phyloP scores from a whole-genome alignment of 2,113 vertebrate species.

The Conger conger region DNA sequence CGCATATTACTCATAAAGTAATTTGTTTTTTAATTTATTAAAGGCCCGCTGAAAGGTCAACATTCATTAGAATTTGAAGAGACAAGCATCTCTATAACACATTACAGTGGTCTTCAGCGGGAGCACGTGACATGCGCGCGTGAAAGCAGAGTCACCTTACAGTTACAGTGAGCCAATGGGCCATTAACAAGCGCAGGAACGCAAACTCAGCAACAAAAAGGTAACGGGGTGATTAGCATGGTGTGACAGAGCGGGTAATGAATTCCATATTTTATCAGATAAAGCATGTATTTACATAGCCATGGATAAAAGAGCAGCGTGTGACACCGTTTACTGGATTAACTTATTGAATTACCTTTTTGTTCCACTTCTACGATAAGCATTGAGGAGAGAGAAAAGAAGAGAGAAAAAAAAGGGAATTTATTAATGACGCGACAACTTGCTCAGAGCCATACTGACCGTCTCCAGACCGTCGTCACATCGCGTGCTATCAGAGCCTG shows the following conservation, averaged over 20 bases:
- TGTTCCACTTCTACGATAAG: slow-evolving; percentile 94
- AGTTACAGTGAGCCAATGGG: background rate
- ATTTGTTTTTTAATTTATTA: background rate
- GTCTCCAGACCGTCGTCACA: slow-evolving; percentile 65
- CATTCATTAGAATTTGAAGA: too few species aligned
- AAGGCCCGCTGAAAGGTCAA: background rate
- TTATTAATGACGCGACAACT: slow-evolving; percentile 95
- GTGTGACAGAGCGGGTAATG: slow-evolving; percentile 73
- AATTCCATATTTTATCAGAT: slow-evolving; percentile 74
- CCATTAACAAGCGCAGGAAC: background rate
- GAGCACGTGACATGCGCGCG: background rate
- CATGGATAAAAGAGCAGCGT: slow-evolving; percentile 64
- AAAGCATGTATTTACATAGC: slow-evolving; percentile 79
- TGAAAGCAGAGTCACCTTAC: background rate
- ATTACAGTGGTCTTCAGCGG: background rate
- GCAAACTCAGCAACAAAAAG: slow-evolving; percentile 74
- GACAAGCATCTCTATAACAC: background rate
- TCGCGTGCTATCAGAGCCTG: slow-evolving; percentile 71
- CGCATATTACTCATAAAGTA: too few species aligned
- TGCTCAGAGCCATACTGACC: slow-evolving; percentile 70
- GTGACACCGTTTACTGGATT: slow-evolving; percentile 58
- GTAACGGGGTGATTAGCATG: slow-evolving; percentile 69
- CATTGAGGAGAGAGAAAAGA: slow-evolving; percentile 66
- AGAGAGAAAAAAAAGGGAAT: slow-evolving; percentile 87
- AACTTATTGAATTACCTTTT: slow-evolving; percentile 94